Base-by-base conservation (phyloP, 2,888 invertebrate genomes). In the Agrochola macilenta region DNA sequence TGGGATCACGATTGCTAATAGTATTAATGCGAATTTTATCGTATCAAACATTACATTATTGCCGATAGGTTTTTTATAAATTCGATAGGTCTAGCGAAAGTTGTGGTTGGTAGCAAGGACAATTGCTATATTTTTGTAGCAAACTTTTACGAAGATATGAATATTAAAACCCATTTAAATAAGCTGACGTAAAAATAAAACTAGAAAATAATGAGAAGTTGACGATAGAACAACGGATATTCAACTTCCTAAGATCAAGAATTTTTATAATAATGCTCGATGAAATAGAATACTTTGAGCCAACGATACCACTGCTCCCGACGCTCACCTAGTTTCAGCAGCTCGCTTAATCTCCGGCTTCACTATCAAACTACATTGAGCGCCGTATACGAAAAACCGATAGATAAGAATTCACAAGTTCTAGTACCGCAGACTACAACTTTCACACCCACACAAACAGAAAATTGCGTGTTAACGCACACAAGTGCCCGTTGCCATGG, bases 351-450 rank as follows among this genome's bases (percentile, higher is more conserved):
- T 76, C 78, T 82, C 84, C 78, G 79, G 72, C 74, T 74, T 70
- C 81, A 89, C 83, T 87, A 92, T 90, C 92, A 92, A 93, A 88
- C 87, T 82, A 74, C 77, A 78, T 79, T 72, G 81, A 78, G 79
- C 88, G 87, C 54, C 72, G 86, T 91, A 92, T 87, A 91, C 87
- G 89, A 90, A 92, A 93, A 92, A 90, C 90, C 91, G 83, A 92
- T 91, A 92, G 91, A 93, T 94, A 95, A 94, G 93, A 93, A 93
- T 92, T 91, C 92, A 88, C 93, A 93, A 94, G 93, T 92, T 91
- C 91, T 92, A 92, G 91, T 93, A 93, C 93, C 93, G 90, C 93
- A 93, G 91, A 92, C 92, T 93, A 94, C 93, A 92, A 93, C 88
- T 91, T 86, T 90, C 90, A 91, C 91, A 89, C 92, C 89, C 90